Conservation (phyloP, 2,113 vertebrate species). For the Miniopterus natalensis region DNA sequence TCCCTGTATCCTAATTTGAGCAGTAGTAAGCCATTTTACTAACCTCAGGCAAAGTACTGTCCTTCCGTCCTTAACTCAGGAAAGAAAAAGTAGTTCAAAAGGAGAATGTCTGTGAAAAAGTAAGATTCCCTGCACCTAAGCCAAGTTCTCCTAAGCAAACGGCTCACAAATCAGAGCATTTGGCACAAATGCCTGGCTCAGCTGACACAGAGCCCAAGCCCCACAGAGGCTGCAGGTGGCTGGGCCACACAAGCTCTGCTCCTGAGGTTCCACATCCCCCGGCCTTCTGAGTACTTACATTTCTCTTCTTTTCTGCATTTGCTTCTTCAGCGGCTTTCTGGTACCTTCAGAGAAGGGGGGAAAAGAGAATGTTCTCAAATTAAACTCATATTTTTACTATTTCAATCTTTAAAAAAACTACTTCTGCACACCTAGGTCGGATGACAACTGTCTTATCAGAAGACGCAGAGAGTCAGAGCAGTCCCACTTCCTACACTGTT, state of each 20-base stretch:
- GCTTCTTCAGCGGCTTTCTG: constrained; percentile 92
- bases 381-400: constrained; percentile 47
- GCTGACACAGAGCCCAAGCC: neutral
- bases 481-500: neutral
- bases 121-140: constrained; percentile 17
- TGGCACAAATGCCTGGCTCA: neutral
- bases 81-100: constrained; percentile 60
- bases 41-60: constrained; percentile 73
- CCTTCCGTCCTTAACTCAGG: constrained; percentile 52
- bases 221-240: constrained; percentile 32
- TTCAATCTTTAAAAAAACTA: constrained; percentile 55
- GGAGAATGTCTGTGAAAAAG: constrained; percentile 4
- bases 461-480: neutral
- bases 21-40: constrained; percentile 57
- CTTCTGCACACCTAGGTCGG: constrained; percentile 1
- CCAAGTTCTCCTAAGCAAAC: constrained; percentile 67
- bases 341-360: constrained; percentile 85
- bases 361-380: constrained; percentile 19
- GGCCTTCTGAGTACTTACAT: constrained; percentile 85
- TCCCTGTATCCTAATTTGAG: constrained; percentile 52
- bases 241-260: neutral
- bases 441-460: neutral
- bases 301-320: constrained; percentile 87
- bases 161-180: constrained; percentile 38
- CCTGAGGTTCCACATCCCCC: neutral